Conservation (phyloP, 2,888 invertebrate genomes). For the Hydriomena furcata region DNA sequence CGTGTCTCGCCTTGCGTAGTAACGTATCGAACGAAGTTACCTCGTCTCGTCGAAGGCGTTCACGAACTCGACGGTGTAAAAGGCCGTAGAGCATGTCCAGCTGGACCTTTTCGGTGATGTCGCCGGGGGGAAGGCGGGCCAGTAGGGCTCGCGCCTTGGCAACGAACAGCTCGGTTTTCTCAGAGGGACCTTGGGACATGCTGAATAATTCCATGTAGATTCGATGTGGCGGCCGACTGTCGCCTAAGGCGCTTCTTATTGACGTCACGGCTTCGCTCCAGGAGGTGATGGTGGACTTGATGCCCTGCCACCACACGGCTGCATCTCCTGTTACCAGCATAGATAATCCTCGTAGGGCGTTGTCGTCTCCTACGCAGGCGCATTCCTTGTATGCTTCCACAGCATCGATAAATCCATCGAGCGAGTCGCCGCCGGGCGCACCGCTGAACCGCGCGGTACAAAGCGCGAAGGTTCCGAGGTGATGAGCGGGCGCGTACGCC, state of each 20-base stretch:
- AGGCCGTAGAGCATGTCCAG: slow-evolving; percentile 13
- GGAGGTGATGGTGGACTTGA: background rate
- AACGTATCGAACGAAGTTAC: background rate
- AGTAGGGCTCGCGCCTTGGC: slow-evolving; percentile 2
- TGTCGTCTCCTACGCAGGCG: slow-evolving; percentile 15
- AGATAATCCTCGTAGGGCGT: slow-evolving; percentile 29
- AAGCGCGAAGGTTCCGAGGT: slow-evolving; percentile 15
- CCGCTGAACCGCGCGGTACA: slow-evolving; percentile 31
- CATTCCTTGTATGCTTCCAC: slow-evolving; percentile 29
- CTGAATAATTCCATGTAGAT: background rate
- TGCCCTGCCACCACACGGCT: slow-evolving; percentile 28
- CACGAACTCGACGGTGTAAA: slow-evolving; percentile 2
- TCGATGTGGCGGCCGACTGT: slow-evolving; percentile 10
- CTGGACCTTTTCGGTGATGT: slow-evolving; percentile 2
- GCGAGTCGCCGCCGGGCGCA: slow-evolving; percentile 3
- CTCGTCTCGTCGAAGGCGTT: background rate
- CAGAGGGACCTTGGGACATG: background rate
- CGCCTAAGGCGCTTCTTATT: slow-evolving; percentile 11
- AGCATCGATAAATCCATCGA: slow-evolving; percentile 28
- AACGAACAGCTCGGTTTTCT: slow-evolving; percentile 5
- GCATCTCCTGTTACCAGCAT: slow-evolving; percentile 34
- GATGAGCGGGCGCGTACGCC: slow-evolving; percentile 1
- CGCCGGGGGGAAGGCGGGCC: background rate
- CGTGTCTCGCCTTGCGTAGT: background rate
- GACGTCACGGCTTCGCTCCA: slow-evolving; percentile 6